Percentiles rank a stretch among this genome's conserved stretches.
phyloP scores from a whole-genome alignment of 2,888 invertebrate genomes.

The Andrena trimmerana region DNA sequence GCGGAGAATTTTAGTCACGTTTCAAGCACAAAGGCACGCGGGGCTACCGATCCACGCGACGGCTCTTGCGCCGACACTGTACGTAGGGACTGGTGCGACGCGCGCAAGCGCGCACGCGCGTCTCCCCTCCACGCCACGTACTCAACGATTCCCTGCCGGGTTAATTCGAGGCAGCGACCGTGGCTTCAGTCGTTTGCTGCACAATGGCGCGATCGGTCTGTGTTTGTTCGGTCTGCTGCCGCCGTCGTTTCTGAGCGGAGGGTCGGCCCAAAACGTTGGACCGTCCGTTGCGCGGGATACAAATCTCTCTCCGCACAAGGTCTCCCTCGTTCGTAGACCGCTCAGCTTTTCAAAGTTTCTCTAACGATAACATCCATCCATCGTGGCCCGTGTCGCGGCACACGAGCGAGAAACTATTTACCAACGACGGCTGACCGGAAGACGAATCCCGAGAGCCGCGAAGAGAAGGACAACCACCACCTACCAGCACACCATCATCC shows the following conservation, averaged over 20 bases:
- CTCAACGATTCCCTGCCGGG: conserved; percentile 24
- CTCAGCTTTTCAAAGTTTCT: conserved; percentile 47
- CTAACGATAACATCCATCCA: conserved; percentile 14
- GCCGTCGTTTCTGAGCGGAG: conserved; percentile 84
- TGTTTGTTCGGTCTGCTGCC: conserved; percentile 72
- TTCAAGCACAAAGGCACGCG: conserved; percentile 9
- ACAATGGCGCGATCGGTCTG: conserved; percentile 82
- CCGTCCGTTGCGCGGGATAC: conserved; percentile 80
- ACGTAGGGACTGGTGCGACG: not conserved
- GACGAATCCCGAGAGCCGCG: conserved; percentile 40
- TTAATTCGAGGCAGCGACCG: conserved; percentile 50
- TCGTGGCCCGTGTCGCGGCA: not conserved
- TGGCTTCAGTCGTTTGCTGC: conserved; percentile 80
- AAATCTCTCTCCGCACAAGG: conserved; percentile 57
- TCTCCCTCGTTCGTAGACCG: conserved; percentile 64
- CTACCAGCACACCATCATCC: conserved; percentile 5
- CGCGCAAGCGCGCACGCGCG: conserved; percentile 51
- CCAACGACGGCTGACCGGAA: conserved; percentile 47
- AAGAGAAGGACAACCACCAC: conserved; percentile 35
- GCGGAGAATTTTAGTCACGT: conserved; percentile 39
- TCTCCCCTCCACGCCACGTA: not conserved
- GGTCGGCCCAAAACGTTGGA: conserved; percentile 82
- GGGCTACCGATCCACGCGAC: conserved; percentile 8
- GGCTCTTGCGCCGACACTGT: conserved; percentile 49
- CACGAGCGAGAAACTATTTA: conserved; percentile 36